A percentile compares a stretch with the other conserved stretches of the same genome.
Conservation (phyloP, 2,113 vertebrate species). For the Orcinus orca region DNA sequence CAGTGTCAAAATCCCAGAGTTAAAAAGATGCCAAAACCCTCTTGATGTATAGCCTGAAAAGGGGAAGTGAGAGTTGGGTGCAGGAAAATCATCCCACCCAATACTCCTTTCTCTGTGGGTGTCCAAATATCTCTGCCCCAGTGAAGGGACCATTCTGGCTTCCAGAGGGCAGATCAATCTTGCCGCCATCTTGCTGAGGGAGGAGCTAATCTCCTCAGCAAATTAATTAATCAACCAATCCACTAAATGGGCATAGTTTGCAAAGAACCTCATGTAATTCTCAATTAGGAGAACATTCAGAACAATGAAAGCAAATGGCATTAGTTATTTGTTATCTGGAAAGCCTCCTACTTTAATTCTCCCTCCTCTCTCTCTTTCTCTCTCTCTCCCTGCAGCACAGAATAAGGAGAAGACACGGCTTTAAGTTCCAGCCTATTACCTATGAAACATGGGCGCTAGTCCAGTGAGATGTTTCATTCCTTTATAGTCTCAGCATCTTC, state of each 20-base stretch:
- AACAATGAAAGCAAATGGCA: background rate
- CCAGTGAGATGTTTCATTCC: background rate
- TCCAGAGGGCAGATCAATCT: too few relatives aligned
- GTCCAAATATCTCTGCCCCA: background rate
- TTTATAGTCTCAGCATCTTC: background rate
- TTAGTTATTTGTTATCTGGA: background rate
- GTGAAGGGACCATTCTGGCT: background rate
- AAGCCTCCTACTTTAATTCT: background rate
- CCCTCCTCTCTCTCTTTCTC: background rate
- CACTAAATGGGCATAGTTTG: background rate
- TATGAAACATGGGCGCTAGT: background rate
- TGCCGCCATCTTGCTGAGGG: rapidly evolving
- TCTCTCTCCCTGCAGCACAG: background rate
- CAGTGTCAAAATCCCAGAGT: background rate
- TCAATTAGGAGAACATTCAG: background rate
- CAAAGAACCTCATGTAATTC: background rate
- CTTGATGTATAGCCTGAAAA: background rate
- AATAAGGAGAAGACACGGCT: rapidly evolving
- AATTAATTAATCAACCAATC: too few relatives aligned
- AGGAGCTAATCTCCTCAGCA: background rate
- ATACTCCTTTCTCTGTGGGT: rapidly evolving
- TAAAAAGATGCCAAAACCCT: background rate
- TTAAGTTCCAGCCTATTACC: background rate
- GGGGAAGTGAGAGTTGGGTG: background rate
- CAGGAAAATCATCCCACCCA: rapidly evolving